Percentiles rank a stretch among this genome's conserved stretches.
Conservation (phyloP, 2,797 vertebrate species). For the Alectoris magna region DNA sequence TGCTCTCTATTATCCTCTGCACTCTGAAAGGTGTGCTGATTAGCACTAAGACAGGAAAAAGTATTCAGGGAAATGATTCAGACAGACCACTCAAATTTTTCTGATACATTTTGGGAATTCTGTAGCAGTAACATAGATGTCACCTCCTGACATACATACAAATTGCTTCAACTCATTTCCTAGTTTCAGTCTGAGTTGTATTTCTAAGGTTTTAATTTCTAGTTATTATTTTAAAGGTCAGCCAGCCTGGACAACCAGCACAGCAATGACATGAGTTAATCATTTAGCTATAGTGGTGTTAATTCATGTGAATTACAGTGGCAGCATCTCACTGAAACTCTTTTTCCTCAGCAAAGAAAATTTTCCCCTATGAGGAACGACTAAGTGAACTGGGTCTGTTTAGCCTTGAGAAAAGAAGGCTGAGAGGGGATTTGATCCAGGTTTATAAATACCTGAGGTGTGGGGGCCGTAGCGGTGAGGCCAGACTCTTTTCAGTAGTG, state of each 20-base stretch:
- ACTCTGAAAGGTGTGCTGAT: not conserved
- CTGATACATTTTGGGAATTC: constrained; percentile 43
- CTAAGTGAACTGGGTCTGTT: no score
- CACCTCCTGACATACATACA: not conserved
- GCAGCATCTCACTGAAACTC: not conserved
- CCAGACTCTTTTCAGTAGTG: no score
- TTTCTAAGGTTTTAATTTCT: constrained; percentile 49
- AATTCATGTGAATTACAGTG: not conserved
- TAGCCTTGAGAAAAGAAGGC: no score
- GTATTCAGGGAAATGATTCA: not conserved
- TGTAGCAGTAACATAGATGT: not conserved
- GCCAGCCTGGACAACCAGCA: not conserved
- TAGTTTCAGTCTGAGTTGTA: constrained; percentile 12
- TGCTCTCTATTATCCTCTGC: not conserved
- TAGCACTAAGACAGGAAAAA: not conserved
- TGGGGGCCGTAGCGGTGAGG: no score
- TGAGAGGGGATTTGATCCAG: no score
- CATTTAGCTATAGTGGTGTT: not conserved
- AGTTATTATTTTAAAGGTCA: constrained; percentile 26
- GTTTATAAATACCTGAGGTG: no score
- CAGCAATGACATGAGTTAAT: not conserved
- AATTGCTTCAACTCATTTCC: constrained; percentile 17
- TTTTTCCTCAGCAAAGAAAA: no score
- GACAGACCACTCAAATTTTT: not conserved
- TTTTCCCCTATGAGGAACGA: no score